phyloP scores from a whole-genome alignment of 1,140 invertebrate genomes.

The Drosophila orena region DNA sequence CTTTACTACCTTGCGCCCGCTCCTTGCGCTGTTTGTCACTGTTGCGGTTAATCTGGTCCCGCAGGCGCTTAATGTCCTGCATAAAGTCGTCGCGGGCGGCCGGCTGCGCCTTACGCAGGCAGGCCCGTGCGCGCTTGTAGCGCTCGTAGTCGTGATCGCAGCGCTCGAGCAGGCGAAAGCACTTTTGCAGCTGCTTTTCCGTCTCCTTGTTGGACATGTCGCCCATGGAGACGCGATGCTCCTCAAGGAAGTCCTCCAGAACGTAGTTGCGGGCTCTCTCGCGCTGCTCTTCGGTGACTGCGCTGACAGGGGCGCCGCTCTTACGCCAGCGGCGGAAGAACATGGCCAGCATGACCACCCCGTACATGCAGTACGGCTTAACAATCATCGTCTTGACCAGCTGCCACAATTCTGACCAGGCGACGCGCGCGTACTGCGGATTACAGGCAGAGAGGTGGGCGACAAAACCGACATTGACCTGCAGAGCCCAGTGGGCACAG shows the following conservation, averaged over 20 bases:
- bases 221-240: conserved; percentile 78
- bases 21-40: conserved; percentile 65
- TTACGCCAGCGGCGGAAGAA: conserved; percentile 83
- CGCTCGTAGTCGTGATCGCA: conserved; percentile 79
- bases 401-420: conserved; percentile 71
- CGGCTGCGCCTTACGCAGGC: conserved; percentile 60
- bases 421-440: conserved; percentile 64
- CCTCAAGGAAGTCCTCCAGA: conserved; percentile 81
- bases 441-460: conserved; percentile 75
- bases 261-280: conserved; percentile 82
- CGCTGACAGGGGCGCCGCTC: conserved; percentile 43
- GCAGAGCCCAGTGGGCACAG: conserved; percentile 71
- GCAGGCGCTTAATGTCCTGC: conserved; percentile 74
- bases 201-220: conserved; percentile 80
- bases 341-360: conserved; percentile 81
- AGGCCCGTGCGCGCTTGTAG: conserved; percentile 69
- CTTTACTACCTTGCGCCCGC: conserved; percentile 46
- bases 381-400: conserved; percentile 77
- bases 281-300: conserved; percentile 56
- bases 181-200: conserved; percentile 71
- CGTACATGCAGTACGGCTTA: conserved; percentile 81
- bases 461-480: conserved; percentile 71
- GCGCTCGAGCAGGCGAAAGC: conserved; percentile 67
- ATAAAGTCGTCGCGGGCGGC: conserved; percentile 71
- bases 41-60: conserved; percentile 74